Evolutionary conservation across 1,140 invertebrate genomes (phyloP).

Genomic region (Dendroctonus valens): DNA sequence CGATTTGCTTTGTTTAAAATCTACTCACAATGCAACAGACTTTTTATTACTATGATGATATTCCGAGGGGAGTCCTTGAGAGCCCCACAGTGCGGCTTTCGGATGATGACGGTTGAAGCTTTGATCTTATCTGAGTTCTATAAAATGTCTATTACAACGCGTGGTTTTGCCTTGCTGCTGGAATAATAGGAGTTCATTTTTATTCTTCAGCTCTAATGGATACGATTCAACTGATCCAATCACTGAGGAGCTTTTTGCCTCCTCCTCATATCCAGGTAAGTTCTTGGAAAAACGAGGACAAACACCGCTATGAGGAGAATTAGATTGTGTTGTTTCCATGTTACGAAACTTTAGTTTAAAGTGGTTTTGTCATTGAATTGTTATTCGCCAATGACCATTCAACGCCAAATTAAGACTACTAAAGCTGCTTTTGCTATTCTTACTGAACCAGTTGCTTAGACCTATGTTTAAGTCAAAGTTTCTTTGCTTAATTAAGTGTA

Average conservation of each 20-base stretch:
- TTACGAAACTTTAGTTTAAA: too few relatives aligned
- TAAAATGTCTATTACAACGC: background rate
- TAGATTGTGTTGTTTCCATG: conserved; percentile 21
- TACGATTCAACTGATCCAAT: conserved; percentile 81
- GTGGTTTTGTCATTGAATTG: too few relatives aligned
- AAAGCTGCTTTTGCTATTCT: too few relatives aligned
- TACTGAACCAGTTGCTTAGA: too few relatives aligned
- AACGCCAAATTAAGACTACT: too few relatives aligned
- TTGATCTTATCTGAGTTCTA: conserved; percentile 47
- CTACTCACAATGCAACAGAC: background rate
- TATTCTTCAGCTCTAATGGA: conserved; percentile 69
- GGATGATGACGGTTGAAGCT: conserved; percentile 43
- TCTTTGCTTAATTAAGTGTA: too few relatives aligned
- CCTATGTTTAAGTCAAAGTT: too few relatives aligned
- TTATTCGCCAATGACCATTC: too few relatives aligned
- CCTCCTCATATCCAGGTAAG: conserved; percentile 82
- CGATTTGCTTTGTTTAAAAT: background rate
- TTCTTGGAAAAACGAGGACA: conserved; percentile 84
- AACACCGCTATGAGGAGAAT: conserved; percentile 60
- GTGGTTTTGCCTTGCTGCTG: background rate
- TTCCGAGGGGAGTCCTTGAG: conserved; percentile 44
- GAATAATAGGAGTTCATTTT: background rate
- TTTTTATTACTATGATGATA: conserved; percentile 40
- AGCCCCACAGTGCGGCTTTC: conserved; percentile 41
- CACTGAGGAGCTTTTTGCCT: conserved; percentile 75